Percentiles rank a stretch among this genome's conserved stretches.
Evolutionary conservation across 2,113 vertebrate species (phyloP).

Genomic region (human (Homo sapiens)): DNA sequence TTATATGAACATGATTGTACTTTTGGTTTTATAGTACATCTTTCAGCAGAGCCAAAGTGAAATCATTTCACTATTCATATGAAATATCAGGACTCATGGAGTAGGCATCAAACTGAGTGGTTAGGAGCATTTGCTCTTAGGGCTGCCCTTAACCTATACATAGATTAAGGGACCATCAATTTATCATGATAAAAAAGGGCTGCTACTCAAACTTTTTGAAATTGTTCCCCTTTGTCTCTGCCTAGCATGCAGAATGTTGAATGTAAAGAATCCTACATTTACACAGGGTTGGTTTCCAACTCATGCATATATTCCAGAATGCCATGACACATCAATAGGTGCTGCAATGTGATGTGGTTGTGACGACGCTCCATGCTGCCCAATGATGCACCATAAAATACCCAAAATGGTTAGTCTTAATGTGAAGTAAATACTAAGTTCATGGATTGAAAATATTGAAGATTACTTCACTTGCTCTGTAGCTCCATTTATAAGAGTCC

Average conservation of each 20-base stretch:
- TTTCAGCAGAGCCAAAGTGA: constrained; percentile 10
- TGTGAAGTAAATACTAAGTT: background rate
- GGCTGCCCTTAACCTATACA: background rate
- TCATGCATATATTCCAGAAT: background rate
- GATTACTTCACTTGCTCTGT: constrained; percentile 1
- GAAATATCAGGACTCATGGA: background rate
- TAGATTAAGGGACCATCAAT: background rate
- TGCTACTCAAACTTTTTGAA: background rate
- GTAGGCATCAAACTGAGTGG: background rate
- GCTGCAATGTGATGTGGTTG: background rate
- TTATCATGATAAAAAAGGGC: background rate
- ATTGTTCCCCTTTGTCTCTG: background rate
- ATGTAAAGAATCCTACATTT: background rate
- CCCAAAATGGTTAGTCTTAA: constrained; percentile 27
- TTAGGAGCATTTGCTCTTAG: background rate
- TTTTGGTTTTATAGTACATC: background rate
- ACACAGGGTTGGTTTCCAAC: background rate
- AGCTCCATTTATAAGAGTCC: background rate
- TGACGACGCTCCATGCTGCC: background rate
- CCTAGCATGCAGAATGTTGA: background rate
- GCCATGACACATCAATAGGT: background rate
- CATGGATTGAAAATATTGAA: background rate
- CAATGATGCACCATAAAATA: constrained; percentile 9
- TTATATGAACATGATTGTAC: background rate
- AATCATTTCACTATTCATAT: background rate